Conservation (phyloP, 2,113 vertebrate genomes). For the Aramus guarauna region DNA sequence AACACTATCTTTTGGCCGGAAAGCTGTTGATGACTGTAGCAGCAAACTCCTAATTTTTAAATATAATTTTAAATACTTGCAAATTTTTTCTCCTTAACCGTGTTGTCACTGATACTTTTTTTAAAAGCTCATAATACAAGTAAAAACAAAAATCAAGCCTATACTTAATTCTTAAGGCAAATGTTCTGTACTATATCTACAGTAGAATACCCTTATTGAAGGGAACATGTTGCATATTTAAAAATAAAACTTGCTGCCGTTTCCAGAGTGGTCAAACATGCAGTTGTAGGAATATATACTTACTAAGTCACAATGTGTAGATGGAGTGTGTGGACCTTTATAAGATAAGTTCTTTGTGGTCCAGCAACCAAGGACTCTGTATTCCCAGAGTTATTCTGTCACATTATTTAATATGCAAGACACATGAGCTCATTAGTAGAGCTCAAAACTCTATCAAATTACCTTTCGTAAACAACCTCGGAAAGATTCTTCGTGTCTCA, state of each 20-base stretch:
- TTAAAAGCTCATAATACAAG: background rate
- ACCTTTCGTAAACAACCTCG: constrained; percentile 56
- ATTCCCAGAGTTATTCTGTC: background rate
- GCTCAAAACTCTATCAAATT: constrained; percentile 52
- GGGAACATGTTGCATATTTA: background rate
- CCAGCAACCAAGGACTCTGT: background rate
- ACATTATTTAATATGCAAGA: constrained; percentile 23
- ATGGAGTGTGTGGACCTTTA: background rate
- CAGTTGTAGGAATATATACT: background rate
- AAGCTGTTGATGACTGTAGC: background rate
- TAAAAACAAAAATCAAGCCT: background rate
- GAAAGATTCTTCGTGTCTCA: background rate
- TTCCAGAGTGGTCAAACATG: background rate
- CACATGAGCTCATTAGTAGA: constrained; percentile 34
- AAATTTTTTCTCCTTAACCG: background rate
- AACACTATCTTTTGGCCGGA: background rate
- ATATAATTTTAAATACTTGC: background rate
- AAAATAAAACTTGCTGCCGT: background rate
- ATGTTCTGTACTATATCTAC: background rate
- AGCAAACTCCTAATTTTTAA: background rate
- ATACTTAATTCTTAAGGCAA: background rate
- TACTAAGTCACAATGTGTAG: background rate
- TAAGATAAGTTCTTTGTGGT: background rate
- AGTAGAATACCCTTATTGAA: background rate
- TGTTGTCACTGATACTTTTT: background rate